Percentiles rank a stretch among this genome's conserved stretches.
phyloP scores from a whole-genome alignment of 2,797 vertebrate species.

The Pantherophis vulpinus region DNA sequence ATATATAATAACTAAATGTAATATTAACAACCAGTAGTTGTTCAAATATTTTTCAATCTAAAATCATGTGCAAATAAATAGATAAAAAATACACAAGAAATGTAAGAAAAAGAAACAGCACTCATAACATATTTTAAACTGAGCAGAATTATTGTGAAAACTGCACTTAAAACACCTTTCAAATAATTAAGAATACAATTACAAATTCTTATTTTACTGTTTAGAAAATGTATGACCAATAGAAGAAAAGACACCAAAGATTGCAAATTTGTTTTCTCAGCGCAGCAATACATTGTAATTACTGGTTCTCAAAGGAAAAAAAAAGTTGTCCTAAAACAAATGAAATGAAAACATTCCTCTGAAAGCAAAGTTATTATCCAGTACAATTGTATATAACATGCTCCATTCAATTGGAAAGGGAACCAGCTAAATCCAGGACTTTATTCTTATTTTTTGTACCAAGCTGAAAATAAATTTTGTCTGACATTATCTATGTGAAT shows the following conservation, averaged over 20 bases:
- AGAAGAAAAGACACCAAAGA: background rate
- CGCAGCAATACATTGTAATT: background rate
- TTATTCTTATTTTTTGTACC: background rate
- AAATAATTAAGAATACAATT: background rate
- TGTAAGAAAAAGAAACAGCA: background rate
- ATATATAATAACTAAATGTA: background rate
- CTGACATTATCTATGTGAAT: background rate
- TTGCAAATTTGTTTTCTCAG: background rate
- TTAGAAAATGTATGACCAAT: background rate
- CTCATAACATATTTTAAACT: background rate
- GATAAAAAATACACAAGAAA: background rate
- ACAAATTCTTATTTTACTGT: background rate
- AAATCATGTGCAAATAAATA: slow-evolving; percentile 15
- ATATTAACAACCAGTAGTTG: background rate
- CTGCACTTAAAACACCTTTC: background rate
- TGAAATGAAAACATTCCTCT: slow-evolving; percentile 19
- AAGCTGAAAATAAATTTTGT: background rate
- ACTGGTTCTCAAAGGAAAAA: slow-evolving; percentile 5
- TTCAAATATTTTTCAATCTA: background rate
- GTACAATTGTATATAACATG: slow-evolving; percentile 23
- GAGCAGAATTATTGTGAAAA: background rate
- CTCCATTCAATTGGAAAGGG: slow-evolving; percentile 14
- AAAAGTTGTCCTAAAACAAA: background rate
- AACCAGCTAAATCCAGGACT: slow-evolving; percentile 7
- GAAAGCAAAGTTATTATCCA: slow-evolving; percentile 37